These are phyloP conservation scores for Sisyra nigra DNA, from an alignment of 2,888 invertebrate genomes.

Conservation along the genomic window DNA sequence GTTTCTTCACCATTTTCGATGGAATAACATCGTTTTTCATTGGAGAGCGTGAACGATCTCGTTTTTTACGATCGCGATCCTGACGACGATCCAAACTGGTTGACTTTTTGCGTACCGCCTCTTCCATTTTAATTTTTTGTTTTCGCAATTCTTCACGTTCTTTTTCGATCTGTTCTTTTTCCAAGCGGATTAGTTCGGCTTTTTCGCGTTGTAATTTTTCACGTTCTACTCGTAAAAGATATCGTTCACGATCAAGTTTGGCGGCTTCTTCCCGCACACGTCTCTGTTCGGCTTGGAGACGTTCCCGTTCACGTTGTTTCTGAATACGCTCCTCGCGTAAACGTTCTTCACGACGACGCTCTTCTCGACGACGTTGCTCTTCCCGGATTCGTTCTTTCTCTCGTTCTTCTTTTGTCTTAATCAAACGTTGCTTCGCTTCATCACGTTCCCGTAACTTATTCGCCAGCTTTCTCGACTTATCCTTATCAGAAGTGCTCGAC, in stretches of 20 bases:
- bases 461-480: neutral
- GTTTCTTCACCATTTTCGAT: neutral
- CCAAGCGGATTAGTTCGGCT: constrained; percentile 4
- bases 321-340: no score
- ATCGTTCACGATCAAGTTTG: constrained; percentile 1
- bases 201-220: constrained; percentile 4
- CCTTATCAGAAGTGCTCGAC: neutral
- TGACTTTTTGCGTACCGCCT: constrained; percentile 1
- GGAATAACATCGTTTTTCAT: neutral
- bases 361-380: neutral
- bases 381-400: neutral
- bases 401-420: neutral
- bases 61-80: neutral
- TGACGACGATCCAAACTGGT: neutral
- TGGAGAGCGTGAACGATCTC: constrained; percentile 1
- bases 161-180: constrained; percentile 3
- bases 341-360: no score
- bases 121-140: constrained; percentile 4
- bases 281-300: neutral
- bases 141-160: constrained; percentile 3
- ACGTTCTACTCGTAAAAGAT: neutral
- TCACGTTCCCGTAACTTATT: neutral
- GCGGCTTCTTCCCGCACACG: constrained; percentile 3
- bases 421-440: neutral
- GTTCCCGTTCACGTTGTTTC: neutral